Evolutionary conservation across 2,113 vertebrate genomes (phyloP).

Genomic region (Origma solitaria): DNA sequence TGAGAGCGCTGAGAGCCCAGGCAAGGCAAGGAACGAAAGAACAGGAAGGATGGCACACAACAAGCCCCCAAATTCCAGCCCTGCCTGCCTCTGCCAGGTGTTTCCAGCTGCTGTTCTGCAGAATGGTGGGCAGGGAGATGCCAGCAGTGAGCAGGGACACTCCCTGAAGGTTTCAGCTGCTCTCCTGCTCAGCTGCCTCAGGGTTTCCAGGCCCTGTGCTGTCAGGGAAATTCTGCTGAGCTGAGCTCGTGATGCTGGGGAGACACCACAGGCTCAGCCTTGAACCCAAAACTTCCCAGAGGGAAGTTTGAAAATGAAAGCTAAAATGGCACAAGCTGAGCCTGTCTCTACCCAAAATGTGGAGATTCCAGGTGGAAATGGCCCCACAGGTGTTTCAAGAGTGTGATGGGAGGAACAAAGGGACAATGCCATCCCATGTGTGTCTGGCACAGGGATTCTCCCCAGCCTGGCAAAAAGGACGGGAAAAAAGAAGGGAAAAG

Average conservation of each 20-base stretch:
- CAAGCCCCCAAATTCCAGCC: neutral
- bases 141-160: neutral
- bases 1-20: neutral
- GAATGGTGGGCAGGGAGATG: neutral
- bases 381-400: too few species aligned
- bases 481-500: neutral
- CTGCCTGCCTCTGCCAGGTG: neutral
- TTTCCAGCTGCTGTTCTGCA: neutral
- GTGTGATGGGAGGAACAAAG: neutral
- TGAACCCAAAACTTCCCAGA: neutral
- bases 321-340: neutral
- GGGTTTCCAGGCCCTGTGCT: neutral
- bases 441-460: neutral
- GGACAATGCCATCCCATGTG: fast-evolving
- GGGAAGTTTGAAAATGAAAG: neutral
- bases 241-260: neutral
- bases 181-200: neutral
- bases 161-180: neutral
- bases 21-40: neutral
- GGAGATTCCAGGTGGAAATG: neutral
- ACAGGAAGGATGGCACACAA: neutral
- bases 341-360: neutral
- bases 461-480: neutral
- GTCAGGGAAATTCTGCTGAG: neutral
- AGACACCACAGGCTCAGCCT: neutral